Percentiles rank a stretch among this genome's conserved stretches.
Conservation (phyloP, 2,797 vertebrate genomes). For the Phoebastria nigripes region DNA sequence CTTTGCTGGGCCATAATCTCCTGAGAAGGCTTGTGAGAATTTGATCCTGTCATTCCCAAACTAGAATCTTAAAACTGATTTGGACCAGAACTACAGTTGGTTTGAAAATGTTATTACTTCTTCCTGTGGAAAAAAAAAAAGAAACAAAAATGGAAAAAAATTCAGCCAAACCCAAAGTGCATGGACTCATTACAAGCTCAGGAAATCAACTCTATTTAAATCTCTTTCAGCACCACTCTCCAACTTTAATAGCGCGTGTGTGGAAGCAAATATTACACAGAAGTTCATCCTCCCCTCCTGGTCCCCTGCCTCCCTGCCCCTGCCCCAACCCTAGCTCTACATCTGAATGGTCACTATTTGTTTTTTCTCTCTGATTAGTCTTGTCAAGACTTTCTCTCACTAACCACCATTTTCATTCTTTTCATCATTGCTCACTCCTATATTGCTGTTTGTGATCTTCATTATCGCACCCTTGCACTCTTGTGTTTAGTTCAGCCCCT, state of each 20-base stretch:
- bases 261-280: constrained; percentile 30
- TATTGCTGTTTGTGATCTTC: background rate
- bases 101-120: constrained; percentile 43
- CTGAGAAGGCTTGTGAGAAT: constrained; percentile 48
- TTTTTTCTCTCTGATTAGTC: background rate
- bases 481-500: background rate
- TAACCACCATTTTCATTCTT: background rate
- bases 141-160: constrained; percentile 32
- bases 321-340: background rate
- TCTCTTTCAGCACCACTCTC: constrained; percentile 48
- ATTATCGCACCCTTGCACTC: rapidly evolving
- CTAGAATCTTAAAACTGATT: constrained; percentile 49
- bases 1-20: constrained; percentile 16
- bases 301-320: background rate
- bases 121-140: constrained; percentile 30
- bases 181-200: constrained; percentile 53
- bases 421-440: background rate
- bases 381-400: background rate
- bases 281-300: background rate
- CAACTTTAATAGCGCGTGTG: background rate
- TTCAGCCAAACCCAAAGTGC: constrained; percentile 53
- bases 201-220: constrained; percentile 58
- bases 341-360: background rate
- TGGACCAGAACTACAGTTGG: background rate
- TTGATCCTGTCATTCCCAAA: constrained; percentile 55